phyloP scores from a whole-genome alignment of 2,113 vertebrate species.

The Tenrec ecaudatus region DNA sequence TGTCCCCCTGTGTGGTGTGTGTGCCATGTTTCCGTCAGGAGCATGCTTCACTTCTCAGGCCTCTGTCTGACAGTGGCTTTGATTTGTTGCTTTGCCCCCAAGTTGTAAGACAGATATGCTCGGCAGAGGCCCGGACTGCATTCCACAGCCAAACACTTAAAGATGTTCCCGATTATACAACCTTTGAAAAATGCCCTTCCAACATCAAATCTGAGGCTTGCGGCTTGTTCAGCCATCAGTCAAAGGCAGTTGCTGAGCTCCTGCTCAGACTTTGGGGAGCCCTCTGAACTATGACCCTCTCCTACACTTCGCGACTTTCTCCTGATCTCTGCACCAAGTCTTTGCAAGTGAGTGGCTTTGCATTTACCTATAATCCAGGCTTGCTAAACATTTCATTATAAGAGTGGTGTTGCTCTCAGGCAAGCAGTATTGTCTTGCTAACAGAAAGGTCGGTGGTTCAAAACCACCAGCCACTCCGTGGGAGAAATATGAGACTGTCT shows the following conservation, averaged over 20 bases:
- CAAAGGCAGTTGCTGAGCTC: not conserved
- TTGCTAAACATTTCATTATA: no score
- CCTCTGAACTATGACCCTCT: not conserved
- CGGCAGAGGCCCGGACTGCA: constrained; percentile 53
- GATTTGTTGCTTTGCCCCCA: constrained; percentile 56
- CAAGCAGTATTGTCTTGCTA: no score
- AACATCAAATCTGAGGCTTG: not conserved
- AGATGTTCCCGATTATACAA: constrained; percentile 23
- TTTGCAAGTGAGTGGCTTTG: not conserved
- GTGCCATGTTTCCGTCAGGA: constrained; percentile 35
- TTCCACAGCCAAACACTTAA: constrained; percentile 51
- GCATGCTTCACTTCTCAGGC: constrained; percentile 17
- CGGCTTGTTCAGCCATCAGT: not conserved
- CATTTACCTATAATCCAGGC: not conserved
- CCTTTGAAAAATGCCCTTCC: not conserved
- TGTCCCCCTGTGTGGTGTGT: not conserved
- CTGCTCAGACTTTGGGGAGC: not conserved
- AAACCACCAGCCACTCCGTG: no score
- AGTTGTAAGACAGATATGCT: constrained; percentile 4
- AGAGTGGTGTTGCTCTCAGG: no score
- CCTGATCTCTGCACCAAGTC: not conserved
- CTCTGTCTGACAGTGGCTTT: constrained; percentile 48
- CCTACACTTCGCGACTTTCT: not conserved
- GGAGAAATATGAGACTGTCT: no score
- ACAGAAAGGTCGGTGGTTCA: no score